A percentile compares a stretch with the other conserved stretches of the same genome.
Evolutionary conservation across 2,113 vertebrate species (phyloP).

Genomic region (Mesembrinibis cayennensis): DNA sequence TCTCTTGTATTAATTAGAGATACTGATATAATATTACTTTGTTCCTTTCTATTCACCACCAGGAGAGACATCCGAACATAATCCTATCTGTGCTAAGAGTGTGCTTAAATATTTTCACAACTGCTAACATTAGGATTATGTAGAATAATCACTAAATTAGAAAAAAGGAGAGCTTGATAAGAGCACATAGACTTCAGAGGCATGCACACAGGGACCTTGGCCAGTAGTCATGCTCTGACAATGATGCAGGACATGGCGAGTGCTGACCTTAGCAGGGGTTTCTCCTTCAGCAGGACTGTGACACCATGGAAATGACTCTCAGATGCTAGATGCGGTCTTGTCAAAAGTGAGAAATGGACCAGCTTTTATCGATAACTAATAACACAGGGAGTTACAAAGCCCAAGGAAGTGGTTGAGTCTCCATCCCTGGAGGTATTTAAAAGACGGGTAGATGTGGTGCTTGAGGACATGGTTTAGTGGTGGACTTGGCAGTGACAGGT

Average conservation of each 20-base stretch:
- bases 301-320: background rate
- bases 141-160: background rate
- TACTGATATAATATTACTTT: conserved; percentile 47
- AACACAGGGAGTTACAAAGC: background rate
- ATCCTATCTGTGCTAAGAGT: conserved; percentile 1
- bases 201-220: background rate
- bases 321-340: background rate
- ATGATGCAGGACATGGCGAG: accelerated
- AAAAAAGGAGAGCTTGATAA: background rate
- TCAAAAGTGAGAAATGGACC: background rate
- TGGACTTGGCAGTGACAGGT: too few relatives aligned
- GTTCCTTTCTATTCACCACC: conserved; percentile 18
- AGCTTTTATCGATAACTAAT: accelerated
- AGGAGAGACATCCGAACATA: conserved; percentile 4
- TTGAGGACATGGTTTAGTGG: too few relatives aligned
- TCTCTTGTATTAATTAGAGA: conserved; percentile 63
- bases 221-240: accelerated
- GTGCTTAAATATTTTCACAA: background rate
- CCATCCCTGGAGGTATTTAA: too few relatives aligned
- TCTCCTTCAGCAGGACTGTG: too few relatives aligned
- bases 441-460: too few relatives aligned
- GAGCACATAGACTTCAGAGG: background rate
- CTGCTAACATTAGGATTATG: background rate
- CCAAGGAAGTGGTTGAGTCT: too few relatives aligned
- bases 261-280: background rate